These are phyloP conservation scores for Euwallacea fornicatus DNA, from an alignment of 1,140 invertebrate species.

Conservation along the genomic window DNA sequence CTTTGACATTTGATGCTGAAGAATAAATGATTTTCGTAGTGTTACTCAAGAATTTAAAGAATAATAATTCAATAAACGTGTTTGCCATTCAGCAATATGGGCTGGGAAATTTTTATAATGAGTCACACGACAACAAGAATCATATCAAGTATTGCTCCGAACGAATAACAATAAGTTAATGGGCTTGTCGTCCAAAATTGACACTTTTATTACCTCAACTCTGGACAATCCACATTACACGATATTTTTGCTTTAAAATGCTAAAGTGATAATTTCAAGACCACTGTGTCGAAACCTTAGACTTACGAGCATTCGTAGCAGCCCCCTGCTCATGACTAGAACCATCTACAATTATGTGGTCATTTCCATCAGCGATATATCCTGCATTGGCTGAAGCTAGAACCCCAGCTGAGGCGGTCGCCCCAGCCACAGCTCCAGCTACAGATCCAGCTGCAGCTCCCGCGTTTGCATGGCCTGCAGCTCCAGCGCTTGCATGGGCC, in stretches of 20 bases:
- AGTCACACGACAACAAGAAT: no score
- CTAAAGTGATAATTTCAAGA: not conserved
- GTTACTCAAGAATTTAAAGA: not conserved
- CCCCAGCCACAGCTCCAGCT: conserved; percentile 2
- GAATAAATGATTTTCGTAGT: conserved; percentile 1
- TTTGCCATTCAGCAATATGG: not conserved
- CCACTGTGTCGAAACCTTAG: not conserved
- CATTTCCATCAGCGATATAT: not conserved
- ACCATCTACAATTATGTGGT: not conserved
- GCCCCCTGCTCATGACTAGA: not conserved
- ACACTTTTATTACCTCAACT: no score
- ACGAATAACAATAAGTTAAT: no score
- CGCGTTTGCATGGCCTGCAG: not conserved
- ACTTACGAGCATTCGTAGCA: not conserved
- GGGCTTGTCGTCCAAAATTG: no score
- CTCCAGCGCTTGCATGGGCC: conserved; percentile 1
- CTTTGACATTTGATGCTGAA: no score
- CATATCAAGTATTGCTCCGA: no score
- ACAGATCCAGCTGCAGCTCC: conserved; percentile 9
- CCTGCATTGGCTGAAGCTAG: not conserved
- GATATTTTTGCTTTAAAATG: not conserved
- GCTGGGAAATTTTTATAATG: no score
- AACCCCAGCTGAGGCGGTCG: not conserved
- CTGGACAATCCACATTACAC: no score
- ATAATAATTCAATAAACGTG: not conserved